A percentile compares a stretch with the other conserved stretches of the same genome.
phyloP scores from a whole-genome alignment of 2,797 vertebrate genomes.

The Darevskia nairensis region DNA sequence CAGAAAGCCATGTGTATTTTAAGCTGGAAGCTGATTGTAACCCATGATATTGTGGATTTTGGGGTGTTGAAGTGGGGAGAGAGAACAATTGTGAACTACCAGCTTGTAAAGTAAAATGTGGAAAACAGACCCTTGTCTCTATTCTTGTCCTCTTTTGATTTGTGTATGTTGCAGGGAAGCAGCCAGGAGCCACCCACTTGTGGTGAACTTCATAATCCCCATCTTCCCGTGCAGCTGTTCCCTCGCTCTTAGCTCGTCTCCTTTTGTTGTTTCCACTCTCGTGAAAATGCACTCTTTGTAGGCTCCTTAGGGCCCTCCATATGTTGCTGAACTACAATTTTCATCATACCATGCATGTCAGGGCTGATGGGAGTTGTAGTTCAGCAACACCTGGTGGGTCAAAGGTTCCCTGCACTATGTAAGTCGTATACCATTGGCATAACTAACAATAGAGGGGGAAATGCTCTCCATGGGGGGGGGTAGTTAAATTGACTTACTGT shows the following conservation, averaged over 20 bases:
- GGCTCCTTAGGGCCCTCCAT: neutral
- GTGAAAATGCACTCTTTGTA: neutral
- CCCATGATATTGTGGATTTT: neutral
- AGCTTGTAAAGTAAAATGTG: neutral
- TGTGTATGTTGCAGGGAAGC: neutral
- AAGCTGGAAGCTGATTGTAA: neutral
- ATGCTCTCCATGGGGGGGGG: no score
- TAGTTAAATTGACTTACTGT: no score
- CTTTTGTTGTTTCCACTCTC: neutral
- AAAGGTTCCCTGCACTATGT: no score
- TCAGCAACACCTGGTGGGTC: no score
- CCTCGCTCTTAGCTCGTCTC: neutral
- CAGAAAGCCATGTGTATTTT: constrained; percentile 5
- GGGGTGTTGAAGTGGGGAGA: neutral
- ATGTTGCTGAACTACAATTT: no score
- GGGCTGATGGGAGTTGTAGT: no score
- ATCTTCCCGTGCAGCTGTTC: no score
- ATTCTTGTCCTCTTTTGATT: neutral
- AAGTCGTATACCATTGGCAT: no score
- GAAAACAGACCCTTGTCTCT: accelerated
- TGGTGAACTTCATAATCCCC: neutral
- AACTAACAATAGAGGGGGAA: no score
- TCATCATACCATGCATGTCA: no score
- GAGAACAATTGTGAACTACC: neutral
- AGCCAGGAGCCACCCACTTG: neutral